Conservation (phyloP, 2,113 vertebrate genomes). For the Laticauda laticaudata region DNA sequence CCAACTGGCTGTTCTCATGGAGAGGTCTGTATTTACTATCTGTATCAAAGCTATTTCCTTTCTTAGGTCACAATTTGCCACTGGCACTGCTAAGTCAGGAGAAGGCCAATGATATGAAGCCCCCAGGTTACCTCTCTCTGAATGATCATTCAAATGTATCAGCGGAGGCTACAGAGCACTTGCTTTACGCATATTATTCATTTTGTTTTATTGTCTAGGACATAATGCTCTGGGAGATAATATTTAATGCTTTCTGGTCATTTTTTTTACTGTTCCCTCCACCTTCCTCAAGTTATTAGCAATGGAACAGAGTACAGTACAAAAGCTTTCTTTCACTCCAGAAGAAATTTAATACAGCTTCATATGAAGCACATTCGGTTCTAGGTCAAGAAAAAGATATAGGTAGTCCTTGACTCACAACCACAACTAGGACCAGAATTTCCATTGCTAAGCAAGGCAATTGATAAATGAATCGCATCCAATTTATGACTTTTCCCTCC, state of each 20-base stretch:
- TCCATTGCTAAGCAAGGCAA: background rate
- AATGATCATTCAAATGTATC: background rate
- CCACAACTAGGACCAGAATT: background rate
- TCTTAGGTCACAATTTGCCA: background rate
- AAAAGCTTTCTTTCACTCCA: background rate
- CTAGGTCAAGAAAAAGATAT: background rate
- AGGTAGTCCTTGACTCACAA: background rate
- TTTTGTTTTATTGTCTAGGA: background rate
- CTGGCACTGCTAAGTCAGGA: background rate
- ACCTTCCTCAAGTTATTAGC: background rate
- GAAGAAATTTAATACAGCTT: background rate
- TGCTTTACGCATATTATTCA: background rate
- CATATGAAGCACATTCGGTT: background rate
- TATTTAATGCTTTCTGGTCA: too few species aligned
- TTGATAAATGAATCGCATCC: background rate
- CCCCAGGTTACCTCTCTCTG: background rate
- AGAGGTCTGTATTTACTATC: background rate
- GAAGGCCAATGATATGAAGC: background rate
- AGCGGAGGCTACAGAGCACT: background rate
- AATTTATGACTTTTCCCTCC: background rate
- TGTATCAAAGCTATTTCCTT: background rate
- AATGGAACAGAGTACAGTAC: background rate
- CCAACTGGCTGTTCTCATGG: background rate
- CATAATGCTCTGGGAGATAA: background rate
- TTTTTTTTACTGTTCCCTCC: background rate